These are phyloP conservation scores for Sebastes umbrosus DNA, from an alignment of 2,797 vertebrate genomes.

Conservation along the genomic window DNA sequence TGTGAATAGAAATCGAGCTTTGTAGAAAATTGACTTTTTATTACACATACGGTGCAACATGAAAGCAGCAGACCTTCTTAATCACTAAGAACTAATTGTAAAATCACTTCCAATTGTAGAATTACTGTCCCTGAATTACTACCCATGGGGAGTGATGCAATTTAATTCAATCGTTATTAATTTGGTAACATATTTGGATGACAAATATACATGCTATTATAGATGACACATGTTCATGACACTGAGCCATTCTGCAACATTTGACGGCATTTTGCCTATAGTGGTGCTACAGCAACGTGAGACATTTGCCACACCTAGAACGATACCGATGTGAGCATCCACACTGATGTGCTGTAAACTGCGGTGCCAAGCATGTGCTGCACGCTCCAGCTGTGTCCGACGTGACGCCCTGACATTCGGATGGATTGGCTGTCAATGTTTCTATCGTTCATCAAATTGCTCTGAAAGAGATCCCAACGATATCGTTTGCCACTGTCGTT, in stretches of 20 bases:
- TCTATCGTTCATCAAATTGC: neutral
- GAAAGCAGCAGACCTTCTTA: neutral
- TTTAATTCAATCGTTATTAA: neutral
- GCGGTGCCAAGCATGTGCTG: neutral
- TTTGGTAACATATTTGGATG: neutral
- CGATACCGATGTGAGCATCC: neutral
- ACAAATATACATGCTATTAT: neutral
- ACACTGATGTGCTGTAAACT: neutral
- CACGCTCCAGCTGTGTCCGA: neutral
- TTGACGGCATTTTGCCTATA: neutral
- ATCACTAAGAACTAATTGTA: neutral
- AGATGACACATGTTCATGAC: neutral
- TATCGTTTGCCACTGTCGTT: neutral
- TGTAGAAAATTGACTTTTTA: constrained; percentile 6
- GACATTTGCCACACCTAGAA: neutral
- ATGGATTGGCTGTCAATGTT: neutral
- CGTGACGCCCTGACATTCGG: neutral
- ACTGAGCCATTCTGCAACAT: neutral
- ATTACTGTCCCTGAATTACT: neutral
- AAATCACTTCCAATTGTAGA: neutral
- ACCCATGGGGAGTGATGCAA: neutral
- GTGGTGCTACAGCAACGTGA: neutral
- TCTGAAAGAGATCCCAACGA: neutral
- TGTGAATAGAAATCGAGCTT: constrained; percentile 3
- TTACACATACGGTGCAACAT: neutral